phyloP scores from a whole-genome alignment of 2,888 invertebrate genomes.

The Eilema griseolum region DNA sequence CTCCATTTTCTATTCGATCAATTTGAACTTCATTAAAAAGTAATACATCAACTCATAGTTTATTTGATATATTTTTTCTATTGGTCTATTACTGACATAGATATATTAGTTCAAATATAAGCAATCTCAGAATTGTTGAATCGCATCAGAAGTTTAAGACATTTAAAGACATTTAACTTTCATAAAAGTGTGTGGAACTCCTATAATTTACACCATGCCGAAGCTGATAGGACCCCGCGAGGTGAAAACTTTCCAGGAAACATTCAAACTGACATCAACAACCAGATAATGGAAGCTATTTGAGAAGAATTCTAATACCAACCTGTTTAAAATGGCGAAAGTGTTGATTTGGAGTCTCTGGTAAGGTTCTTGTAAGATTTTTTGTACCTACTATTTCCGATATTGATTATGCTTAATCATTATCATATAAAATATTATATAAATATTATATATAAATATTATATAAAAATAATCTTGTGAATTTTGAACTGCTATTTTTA shows the following conservation, averaged over 20 bases:
- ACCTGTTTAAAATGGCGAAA: not conserved
- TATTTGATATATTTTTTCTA: not conserved
- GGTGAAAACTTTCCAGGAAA: conserved; percentile 23
- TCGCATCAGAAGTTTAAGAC: conserved; percentile 1
- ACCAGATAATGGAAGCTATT: conserved; percentile 35
- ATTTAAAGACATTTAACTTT: conserved; percentile 5
- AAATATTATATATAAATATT: too few relatives aligned
- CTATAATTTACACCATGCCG: conserved; percentile 1
- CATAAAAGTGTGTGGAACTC: conserved; percentile 13
- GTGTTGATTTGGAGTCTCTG: not conserved
- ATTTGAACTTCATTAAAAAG: too few relatives aligned
- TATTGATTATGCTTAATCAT: too few relatives aligned
- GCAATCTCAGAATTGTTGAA: not conserved
- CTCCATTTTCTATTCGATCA: too few relatives aligned
- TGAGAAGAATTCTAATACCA: conserved; percentile 36
- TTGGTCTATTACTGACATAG: not conserved
- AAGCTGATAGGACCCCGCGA: conserved; percentile 11
- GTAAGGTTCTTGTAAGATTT: not conserved
- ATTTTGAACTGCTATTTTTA: too few relatives aligned
- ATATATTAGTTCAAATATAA: not conserved
- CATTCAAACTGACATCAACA: conserved; percentile 35
- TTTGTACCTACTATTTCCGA: not conserved
- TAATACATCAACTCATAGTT: not conserved
- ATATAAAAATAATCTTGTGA: too few relatives aligned
- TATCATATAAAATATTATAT: too few relatives aligned